Evolutionary conservation across 2,888 invertebrate species (phyloP).

Genomic region (Pterostichus niger): DNA sequence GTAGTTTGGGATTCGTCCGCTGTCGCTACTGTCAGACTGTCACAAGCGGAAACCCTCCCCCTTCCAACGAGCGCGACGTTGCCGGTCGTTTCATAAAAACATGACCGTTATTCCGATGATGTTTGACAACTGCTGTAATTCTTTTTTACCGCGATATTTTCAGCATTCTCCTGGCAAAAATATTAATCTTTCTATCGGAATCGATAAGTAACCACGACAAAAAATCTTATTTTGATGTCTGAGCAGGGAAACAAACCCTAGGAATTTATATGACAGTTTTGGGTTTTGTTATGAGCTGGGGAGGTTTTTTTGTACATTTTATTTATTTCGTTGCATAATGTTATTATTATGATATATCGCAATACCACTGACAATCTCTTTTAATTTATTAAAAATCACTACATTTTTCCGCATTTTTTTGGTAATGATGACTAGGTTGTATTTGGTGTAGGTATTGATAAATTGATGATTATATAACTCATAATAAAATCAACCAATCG

Average conservation of each 20-base stretch:
- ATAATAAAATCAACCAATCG: no score
- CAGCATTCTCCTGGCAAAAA: slow-evolving; percentile 36
- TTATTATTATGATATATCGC: slow-evolving; percentile 38
- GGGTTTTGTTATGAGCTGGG: slow-evolving; percentile 32
- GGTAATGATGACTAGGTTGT: no score
- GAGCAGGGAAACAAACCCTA: slow-evolving; percentile 51
- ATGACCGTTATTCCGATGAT: slow-evolving; percentile 63
- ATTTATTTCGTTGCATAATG: slow-evolving; percentile 42
- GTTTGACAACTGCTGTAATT: slow-evolving; percentile 65
- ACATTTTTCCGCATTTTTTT: no score
- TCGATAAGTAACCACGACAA: slow-evolving; percentile 61
- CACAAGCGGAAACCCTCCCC: slow-evolving; percentile 20
- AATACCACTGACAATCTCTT: neutral
- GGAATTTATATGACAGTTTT: slow-evolving; percentile 56
- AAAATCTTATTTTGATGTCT: slow-evolving; percentile 60
- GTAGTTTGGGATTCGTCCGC: slow-evolving; percentile 29
- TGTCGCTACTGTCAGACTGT: slow-evolving; percentile 40
- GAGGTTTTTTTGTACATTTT: slow-evolving; percentile 31
- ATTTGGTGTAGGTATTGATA: no score
- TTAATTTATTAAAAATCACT: slow-evolving; percentile 34
- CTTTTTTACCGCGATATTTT: slow-evolving; percentile 60
- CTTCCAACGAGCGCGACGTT: neutral
- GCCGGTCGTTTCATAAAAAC: slow-evolving; percentile 58
- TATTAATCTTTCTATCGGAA: slow-evolving; percentile 65
- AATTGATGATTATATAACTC: no score